Evolutionary conservation across 1,140 invertebrate genomes (phyloP).

Genomic region (Drosophila lowei): DNA sequence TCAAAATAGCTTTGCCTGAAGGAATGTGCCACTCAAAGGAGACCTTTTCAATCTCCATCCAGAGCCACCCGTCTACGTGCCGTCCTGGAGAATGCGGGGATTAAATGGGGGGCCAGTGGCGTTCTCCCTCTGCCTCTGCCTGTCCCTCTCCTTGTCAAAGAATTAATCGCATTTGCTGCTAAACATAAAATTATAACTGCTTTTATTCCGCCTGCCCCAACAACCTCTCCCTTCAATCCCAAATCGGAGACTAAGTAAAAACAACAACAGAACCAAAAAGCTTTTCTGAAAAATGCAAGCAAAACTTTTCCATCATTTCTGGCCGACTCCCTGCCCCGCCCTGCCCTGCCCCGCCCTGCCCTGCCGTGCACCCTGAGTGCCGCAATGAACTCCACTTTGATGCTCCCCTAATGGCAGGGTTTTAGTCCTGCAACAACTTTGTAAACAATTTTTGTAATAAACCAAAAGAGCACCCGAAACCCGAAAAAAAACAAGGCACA

Average conservation of each 20-base stretch:
- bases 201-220: neutral
- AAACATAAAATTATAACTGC: constrained; percentile 22
- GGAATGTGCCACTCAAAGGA: too few species aligned
- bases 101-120: too few species aligned
- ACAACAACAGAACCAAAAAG: constrained; percentile 29
- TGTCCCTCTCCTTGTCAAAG: constrained; percentile 1
- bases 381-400: too few species aligned
- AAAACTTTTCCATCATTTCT: constrained; percentile 15
- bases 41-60: too few species aligned
- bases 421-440: constrained; percentile 6
- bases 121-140: neutral
- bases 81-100: too few species aligned
- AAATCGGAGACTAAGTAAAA: constrained; percentile 13
- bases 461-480: constrained; percentile 13
- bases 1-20: too few species aligned
- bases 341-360: too few species aligned
- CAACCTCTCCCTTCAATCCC: neutral
- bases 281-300: neutral
- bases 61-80: too few species aligned
- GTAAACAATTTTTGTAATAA: constrained; percentile 50
- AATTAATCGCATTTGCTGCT: constrained; percentile 30
- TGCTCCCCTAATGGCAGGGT: constrained; percentile 1
- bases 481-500: neutral
- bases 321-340: too few species aligned
- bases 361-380: too few species aligned